Conservation (phyloP, 2,113 vertebrate genomes). For the Calyptomena viridis region DNA sequence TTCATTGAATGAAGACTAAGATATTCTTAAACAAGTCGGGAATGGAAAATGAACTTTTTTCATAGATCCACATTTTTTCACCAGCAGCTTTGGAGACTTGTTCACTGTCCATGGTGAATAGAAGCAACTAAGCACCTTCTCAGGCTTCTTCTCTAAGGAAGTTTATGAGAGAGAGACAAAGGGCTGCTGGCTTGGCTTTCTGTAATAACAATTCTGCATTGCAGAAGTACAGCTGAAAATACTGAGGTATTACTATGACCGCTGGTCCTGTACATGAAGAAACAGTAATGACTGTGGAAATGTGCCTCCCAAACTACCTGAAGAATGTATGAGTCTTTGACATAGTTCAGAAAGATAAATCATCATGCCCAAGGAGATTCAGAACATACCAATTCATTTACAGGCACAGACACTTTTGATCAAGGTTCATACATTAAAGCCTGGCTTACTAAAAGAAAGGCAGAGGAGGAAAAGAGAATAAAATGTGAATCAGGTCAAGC, state of each 20-base stretch:
- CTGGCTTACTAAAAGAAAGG: neutral
- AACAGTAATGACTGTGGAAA: neutral
- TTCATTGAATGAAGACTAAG: neutral
- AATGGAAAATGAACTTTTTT: neutral
- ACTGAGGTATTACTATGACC: neutral
- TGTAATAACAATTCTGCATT: neutral
- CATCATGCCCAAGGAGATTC: neutral
- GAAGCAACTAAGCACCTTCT: neutral
- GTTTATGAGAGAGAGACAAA: accelerated
- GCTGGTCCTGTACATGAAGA: neutral
- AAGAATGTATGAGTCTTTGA: neutral
- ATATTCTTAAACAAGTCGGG: neutral
- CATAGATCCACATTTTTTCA: neutral
- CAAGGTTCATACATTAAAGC: neutral
- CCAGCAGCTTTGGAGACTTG: neutral
- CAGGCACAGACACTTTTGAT: neutral
- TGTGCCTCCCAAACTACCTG: neutral
- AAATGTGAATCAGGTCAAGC: neutral
- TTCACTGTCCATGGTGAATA: neutral
- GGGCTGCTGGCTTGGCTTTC: neutral
- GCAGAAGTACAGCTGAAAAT: neutral
- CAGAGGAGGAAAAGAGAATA: neutral
- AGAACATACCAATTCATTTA: neutral
- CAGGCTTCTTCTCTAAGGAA: neutral
- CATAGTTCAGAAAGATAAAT: neutral